Evolutionary conservation across 2,113 vertebrate species (phyloP).

Genomic region (Hyperopisus bebe): DNA sequence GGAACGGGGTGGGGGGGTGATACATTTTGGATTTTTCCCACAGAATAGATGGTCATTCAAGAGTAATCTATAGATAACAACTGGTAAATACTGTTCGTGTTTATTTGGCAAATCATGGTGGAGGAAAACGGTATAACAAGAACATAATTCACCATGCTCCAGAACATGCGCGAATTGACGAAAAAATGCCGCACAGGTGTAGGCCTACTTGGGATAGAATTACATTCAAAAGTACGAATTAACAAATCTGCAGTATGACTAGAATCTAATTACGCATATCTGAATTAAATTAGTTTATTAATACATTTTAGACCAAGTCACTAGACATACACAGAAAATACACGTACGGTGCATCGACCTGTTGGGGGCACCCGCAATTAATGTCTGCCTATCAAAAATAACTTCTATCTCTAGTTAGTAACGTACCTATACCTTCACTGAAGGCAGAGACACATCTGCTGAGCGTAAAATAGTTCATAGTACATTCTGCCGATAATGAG

Average conservation of each 20-base stretch:
- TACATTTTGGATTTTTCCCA: background rate
- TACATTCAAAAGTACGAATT: background rate
- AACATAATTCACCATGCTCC: background rate
- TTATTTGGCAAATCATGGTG: background rate
- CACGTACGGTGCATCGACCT: background rate
- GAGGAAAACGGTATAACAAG: background rate
- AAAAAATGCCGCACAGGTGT: background rate
- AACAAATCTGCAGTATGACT: background rate
- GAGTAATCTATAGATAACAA: background rate
- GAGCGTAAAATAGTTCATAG: background rate
- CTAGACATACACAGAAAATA: background rate
- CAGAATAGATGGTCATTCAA: background rate
- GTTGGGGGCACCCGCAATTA: background rate
- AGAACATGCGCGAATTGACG: background rate
- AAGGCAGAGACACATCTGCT: slow-evolving; percentile 33
- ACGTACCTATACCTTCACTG: slow-evolving; percentile 43
- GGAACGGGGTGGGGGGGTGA: background rate
- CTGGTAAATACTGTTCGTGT: background rate
- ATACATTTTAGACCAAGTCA: background rate
- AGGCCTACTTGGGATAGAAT: background rate
- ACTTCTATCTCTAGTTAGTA: slow-evolving; percentile 32
- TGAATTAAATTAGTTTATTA: background rate
- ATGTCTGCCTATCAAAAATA: slow-evolving; percentile 29
- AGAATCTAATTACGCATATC: background rate
- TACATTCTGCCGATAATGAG: background rate